Base-by-base conservation (phyloP, 2,888 invertebrate species). In the Oscheius sp. region DNA sequence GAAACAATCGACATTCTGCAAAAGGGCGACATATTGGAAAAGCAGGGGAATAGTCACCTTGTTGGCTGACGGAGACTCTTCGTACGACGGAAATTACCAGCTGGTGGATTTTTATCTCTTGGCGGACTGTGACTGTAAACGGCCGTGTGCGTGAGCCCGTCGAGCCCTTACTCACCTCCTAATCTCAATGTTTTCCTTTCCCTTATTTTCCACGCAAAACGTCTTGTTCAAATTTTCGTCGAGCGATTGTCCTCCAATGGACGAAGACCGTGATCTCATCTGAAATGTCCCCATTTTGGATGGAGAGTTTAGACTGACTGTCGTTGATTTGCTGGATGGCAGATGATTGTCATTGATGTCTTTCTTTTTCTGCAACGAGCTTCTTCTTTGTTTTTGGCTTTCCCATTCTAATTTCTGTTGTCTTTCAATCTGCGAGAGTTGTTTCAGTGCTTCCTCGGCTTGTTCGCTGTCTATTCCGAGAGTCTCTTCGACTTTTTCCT, bases 401-500 rank as follows among this genome's bases (percentile, higher is more conserved):
- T 61, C 61, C 43, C 61, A 43, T 6, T 61, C 61, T 7, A 43
- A n/a, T 23, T 61, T 41, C 23, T 43, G n/a, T 41, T 61, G 61
- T 45, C 43, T 61, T 21, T 61, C 61, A 41, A 43, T n/a, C 41
- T 21, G 43, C 13, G 21, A 13, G 25, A 55, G 7, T 46, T 80
- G 75, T 23, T 76, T 73, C 12, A 80, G 69, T 41, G 78, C 72
- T 18, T 75, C 66, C 53, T 78, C 59, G 12, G 73, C 77, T 16
- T 74, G 76, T 35, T 69, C 61, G 16, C 55, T 23, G 52, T 78
- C 78, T 7, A 80, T 77, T 41, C 80, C 80, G n/a, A 80, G 25
- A 21, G 74, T 76, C 53, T 78, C 52, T 53, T 80, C 76, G 9
- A 80, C 25, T 41, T 77, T 73, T 3, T 61, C 63, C 18, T 73